phyloP scores from a whole-genome alignment of 2,888 invertebrate species.

The Heliothis peltigera region DNA sequence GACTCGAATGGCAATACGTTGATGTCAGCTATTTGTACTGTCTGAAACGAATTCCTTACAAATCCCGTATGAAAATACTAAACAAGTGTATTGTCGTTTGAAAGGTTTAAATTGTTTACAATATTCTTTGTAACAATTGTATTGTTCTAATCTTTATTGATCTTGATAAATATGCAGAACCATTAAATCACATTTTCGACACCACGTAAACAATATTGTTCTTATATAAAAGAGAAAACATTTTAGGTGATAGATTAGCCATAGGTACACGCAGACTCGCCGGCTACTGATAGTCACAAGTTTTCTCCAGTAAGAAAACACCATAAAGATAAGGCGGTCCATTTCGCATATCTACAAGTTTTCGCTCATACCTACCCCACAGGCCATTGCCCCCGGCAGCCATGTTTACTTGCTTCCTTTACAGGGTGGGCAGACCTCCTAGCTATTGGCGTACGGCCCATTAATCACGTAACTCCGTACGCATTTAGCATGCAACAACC shows the following conservation, averaged over 20 bases:
- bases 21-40: constrained; percentile 3
- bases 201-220: constrained; percentile 9
- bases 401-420: constrained; percentile 47
- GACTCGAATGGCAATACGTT: constrained; percentile 20
- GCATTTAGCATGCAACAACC: constrained; percentile 68
- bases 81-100: neutral
- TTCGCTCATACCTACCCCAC: constrained; percentile 49
- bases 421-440: constrained; percentile 51
- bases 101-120: neutral
- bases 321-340: constrained; percentile 33
- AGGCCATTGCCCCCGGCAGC: constrained; percentile 37
- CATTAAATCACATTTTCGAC: constrained; percentile 9
- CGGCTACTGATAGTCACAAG: constrained; percentile 17
- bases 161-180: constrained; percentile 13
- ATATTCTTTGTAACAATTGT: too few relatives aligned
- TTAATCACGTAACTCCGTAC: constrained; percentile 69
- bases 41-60: neutral
- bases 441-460: constrained; percentile 56
- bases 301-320: constrained; percentile 42
- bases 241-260: neutral
- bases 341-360: constrained; percentile 35
- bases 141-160: neutral
- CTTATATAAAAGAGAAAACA: constrained; percentile 22
- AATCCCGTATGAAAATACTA: neutral
- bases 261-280: constrained; percentile 32